Base-by-base conservation (phyloP, 2,113 vertebrate species). In the Lutjanus erythropterus region DNA sequence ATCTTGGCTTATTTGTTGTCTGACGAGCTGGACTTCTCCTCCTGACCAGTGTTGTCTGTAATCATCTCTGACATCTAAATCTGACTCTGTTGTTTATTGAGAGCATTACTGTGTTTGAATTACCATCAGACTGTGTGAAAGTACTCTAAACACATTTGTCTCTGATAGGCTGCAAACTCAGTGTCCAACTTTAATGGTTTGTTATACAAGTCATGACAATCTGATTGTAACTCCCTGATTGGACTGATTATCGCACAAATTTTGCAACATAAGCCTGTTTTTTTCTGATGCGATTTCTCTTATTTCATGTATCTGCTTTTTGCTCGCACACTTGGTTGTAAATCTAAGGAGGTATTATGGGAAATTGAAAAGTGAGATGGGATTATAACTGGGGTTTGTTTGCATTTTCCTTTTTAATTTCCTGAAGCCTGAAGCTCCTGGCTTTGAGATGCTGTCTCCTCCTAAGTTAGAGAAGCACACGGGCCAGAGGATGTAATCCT, bases 321-420 rank as follows among this genome's bases (percentile, higher is more conserved):
- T 44, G 44, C 74, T 71, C 60, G 46, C 21, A 80, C 62, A 52
- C 66, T 42, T 59, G 41, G 52, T 39, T 47, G 27, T 86, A 80
- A 81, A 94, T 91, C 86, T 90, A 75, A 93, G 19, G 65, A 86
- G 81, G 76, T 52, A 86, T 81, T 85, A 83, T 95, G 95, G 94
- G 96, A 96, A 95, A 92, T 90, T 93, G 91, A 93, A 95, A 96
- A 91, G 92, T 90, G 91, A 95, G 95, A 96, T 90, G 93, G 94
- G 94, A 96, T 95, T 93, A 93, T 89, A 95, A 94, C 90, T 91
- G 16, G 86, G 93, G 93, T 94, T 97, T 97, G 96, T 98, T 99
- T 97, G 96, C 95, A 96, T 97, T 98, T 97, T 88, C 94, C 93
- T 96, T 95, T 98, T 98, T 97, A 97, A 98, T 99, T 97, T 98